Percentiles rank a stretch among this genome's conserved stretches.
These are phyloP conservation scores for Cheilosia scutellata DNA, from an alignment of 2,888 invertebrate genomes.

Conservation along the genomic window DNA sequence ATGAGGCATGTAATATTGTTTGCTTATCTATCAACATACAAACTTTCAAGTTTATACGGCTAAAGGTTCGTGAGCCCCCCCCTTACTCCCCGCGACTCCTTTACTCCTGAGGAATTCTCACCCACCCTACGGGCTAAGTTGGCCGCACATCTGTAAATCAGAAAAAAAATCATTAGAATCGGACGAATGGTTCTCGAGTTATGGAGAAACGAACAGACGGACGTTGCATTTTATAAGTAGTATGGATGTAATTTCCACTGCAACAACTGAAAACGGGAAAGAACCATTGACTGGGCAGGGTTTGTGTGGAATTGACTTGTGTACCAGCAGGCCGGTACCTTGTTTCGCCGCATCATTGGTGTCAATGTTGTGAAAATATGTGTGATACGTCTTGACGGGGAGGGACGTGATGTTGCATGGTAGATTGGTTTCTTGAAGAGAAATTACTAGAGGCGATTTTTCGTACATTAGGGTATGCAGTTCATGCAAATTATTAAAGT, in stretches of 20 bases:
- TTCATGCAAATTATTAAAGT: neutral
- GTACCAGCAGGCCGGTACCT: constrained; percentile 57
- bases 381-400: neutral
- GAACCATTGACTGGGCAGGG: neutral
- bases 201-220: too few relatives aligned
- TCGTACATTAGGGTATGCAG: neutral
- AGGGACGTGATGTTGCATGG: neutral
- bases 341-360: constrained; percentile 45
- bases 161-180: too few relatives aligned
- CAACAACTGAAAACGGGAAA: constrained; percentile 37
- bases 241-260: constrained; percentile 39
- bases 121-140: too few relatives aligned
- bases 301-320: constrained; percentile 54
- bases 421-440: constrained; percentile 53
- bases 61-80: too few relatives aligned
- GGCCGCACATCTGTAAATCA: too few relatives aligned
- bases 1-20: too few relatives aligned
- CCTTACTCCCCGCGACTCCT: too few relatives aligned
- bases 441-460: neutral
- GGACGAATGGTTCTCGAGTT: too few relatives aligned
- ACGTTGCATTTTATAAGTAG: too few relatives aligned
- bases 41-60: too few relatives aligned
- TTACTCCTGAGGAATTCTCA: too few relatives aligned
- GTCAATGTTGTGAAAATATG: constrained; percentile 45
- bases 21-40: too few relatives aligned